Evolutionary conservation across 2,113 vertebrate species (phyloP).

Genomic region (Peromyscus polionotus): DNA sequence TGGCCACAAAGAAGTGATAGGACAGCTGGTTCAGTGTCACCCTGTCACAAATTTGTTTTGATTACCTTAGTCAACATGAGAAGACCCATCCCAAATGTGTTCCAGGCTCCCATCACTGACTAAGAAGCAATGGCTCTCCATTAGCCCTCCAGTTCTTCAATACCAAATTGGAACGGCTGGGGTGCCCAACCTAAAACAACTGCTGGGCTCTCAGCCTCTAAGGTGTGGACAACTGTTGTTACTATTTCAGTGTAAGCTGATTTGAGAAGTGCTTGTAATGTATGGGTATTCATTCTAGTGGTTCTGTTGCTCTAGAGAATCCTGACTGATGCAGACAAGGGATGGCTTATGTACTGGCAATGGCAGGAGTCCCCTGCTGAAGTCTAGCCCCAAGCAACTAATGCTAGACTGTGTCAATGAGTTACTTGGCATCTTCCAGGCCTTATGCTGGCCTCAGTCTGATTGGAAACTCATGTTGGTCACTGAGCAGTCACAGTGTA

Average conservation of each 20-base stretch:
- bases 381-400: not conserved
- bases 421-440: not conserved
- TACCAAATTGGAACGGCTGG: not conserved
- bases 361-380: not conserved
- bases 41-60: not conserved
- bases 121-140: not conserved
- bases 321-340: not conserved
- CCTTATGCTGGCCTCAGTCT: not conserved
- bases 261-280: not conserved
- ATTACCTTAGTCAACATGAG: not conserved
- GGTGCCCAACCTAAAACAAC: not conserved
- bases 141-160: not conserved
- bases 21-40: not conserved
- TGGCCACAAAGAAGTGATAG: not conserved
- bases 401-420: not conserved
- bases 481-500: not conserved
- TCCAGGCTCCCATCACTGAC: not conserved
- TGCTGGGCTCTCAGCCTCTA: not conserved
- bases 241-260: too few species aligned
- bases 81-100: not conserved
- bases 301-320: not conserved
- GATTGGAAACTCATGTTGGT: not conserved
- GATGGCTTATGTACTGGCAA: fast-evolving
- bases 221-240: not conserved
- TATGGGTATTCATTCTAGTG: not conserved